A percentile compares a stretch with the other conserved stretches of the same genome.
These are phyloP conservation scores for Aspidiotus destructor DNA, from an alignment of 2,888 invertebrate species.

Conservation along the genomic window DNA sequence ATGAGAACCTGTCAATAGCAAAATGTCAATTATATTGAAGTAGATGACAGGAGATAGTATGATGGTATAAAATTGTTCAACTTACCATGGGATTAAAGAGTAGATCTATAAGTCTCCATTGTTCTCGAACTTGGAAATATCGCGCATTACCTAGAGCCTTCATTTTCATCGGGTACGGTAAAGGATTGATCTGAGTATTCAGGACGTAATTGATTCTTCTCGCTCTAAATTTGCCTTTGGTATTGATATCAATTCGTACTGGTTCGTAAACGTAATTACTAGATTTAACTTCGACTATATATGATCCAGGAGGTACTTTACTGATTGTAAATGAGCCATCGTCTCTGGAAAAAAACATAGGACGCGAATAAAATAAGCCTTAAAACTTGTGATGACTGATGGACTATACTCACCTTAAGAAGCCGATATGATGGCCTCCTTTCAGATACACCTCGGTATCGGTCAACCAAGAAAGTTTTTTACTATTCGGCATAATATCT, in stretches of 20 bases:
- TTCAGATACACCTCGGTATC: constrained; percentile 71
- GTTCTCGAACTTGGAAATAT: constrained; percentile 89
- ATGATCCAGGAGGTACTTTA: constrained; percentile 84
- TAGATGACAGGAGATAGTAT: not conserved
- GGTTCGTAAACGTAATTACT: constrained; percentile 89
- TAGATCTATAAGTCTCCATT: constrained; percentile 94
- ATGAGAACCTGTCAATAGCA: constrained; percentile 61
- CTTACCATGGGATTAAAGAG: constrained; percentile 86
- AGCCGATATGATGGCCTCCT: constrained; percentile 79
- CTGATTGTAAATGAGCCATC: constrained; percentile 85
- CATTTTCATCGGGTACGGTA: constrained; percentile 85
- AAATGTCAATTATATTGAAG: not conserved
- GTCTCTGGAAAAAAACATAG: constrained; percentile 49
- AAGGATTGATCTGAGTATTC: constrained; percentile 77
- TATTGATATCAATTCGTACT: constrained; percentile 90
- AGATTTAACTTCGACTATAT: constrained; percentile 83
- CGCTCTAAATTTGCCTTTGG: constrained; percentile 92
- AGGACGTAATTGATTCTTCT: constrained; percentile 90
- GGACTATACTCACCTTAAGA: constrained; percentile 50
- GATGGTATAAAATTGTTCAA: not conserved
- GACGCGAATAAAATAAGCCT: not conserved
- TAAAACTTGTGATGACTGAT: not conserved
- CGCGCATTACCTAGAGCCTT: constrained; percentile 69
- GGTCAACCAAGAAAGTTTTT: constrained; percentile 44
- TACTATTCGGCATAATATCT: constrained; percentile 43